Base-by-base conservation (phyloP, 2,113 vertebrate genomes). In the Blennius ocellaris region DNA sequence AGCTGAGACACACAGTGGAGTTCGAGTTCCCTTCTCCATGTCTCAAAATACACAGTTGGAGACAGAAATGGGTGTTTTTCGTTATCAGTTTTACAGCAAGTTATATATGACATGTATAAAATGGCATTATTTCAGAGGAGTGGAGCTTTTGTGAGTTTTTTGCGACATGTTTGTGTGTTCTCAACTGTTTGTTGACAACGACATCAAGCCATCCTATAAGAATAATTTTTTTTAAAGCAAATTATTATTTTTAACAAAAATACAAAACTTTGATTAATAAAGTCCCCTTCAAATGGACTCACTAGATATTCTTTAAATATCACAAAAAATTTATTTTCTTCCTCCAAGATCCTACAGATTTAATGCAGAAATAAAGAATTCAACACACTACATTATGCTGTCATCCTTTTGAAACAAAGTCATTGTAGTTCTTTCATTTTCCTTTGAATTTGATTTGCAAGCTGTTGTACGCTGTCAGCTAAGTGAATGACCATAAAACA, bases 401-500 rank as follows among this genome's bases (percentile, higher is more conserved):
- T 70, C 87, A 86, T 86, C 71, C 69, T 81, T 80, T 82, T 85
- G 61, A 83, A 76, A 79, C 81, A 80, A 84, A 79, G 78, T 78
- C 55, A 5, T 82, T 83, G 77, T 64, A 70, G 49, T 68, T 70
- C 44, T 61, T 82, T 87, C 69, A 53, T 85, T 87, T 75, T 77
- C 52, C 54, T 74, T 69, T 65, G 62, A 81, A 88, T 90, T 79
- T 91, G 87, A 91, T 91, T 88, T 91, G 85, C 78, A 80, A 75
- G 82, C 85, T 81, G 78, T 81, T 88, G 80, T 83, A 81, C 55
- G 73, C 65, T 78, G 73, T 86, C 83, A 82, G 80, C 72, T 86
- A 81, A 85, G 85, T 86, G 88, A 87, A 89, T 85, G 87, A 78
- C 75, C 85, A 87, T 89, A 87, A 91, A 87, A 85, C 80, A 86